phyloP scores from a whole-genome alignment of 2,113 vertebrate species.

The Pelmatolapia mariae region DNA sequence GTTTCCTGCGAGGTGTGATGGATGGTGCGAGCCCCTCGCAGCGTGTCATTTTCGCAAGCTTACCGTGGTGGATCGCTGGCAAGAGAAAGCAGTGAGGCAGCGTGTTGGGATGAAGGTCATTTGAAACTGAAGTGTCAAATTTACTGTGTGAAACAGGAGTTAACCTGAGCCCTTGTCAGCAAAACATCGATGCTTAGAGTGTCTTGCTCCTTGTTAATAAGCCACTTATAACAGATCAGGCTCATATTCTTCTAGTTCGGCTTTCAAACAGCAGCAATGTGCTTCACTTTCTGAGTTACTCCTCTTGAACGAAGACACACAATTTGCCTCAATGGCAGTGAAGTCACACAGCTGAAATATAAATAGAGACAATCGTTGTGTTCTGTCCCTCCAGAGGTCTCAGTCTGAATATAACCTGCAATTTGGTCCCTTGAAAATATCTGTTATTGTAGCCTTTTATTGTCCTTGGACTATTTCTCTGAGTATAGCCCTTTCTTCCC shows the following conservation, averaged over 20 bases:
- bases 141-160: constrained; percentile 31
- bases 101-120: constrained; percentile 44
- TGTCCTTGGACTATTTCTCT: constrained; percentile 42
- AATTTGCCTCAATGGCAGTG: neutral
- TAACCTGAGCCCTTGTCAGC: constrained; percentile 9
- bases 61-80: neutral
- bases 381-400: constrained; percentile 24
- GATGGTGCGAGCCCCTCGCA: constrained; percentile 37
- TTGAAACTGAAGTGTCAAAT: constrained; percentile 29
- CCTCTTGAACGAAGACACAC: constrained; percentile 18
- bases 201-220: neutral
- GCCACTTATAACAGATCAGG: neutral
- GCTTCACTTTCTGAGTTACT: neutral
- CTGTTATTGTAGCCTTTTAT: constrained; percentile 28
- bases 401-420: constrained; percentile 37
- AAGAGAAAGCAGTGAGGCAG: neutral
- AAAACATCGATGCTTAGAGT: neutral
- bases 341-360: constrained; percentile 13
- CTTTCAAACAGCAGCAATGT: neutral
- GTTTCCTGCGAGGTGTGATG: constrained; percentile 56
- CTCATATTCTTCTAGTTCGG: neutral
- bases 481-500: constrained; percentile 1
- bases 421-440: constrained; percentile 44
- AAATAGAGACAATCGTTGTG: constrained; percentile 24
- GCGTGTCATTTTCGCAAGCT: neutral